Evolutionary conservation across 2,113 vertebrate species (phyloP).

Genomic region (Callorhinus ursinus): DNA sequence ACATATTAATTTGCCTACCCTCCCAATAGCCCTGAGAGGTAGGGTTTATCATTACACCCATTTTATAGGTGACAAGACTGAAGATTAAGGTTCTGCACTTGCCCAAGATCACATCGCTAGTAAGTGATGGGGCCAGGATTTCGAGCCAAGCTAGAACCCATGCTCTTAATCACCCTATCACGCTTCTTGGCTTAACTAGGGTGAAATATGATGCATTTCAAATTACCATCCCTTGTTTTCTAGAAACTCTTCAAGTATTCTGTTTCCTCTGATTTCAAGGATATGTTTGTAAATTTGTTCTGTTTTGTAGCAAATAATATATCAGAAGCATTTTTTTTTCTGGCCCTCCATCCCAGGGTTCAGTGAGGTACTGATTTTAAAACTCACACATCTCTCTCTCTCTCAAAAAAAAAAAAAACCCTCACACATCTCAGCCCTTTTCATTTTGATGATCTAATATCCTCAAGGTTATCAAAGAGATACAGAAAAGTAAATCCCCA

Average conservation of each 20-base stretch:
- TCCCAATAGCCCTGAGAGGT: background rate
- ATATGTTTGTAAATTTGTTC: background rate
- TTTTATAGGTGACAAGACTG: background rate
- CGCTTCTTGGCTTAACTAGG: background rate
- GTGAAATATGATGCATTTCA: background rate
- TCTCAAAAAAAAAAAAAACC: background rate
- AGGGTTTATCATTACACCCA: background rate
- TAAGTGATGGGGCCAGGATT: background rate
- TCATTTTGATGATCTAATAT: background rate
- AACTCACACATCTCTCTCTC: background rate
- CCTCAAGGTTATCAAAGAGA: background rate
- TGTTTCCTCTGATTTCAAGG: conserved; percentile 43
- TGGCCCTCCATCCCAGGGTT: background rate
- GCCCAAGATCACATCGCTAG: background rate
- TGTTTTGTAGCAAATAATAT: conserved; percentile 19
- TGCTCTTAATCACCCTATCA: background rate
- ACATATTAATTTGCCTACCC: background rate
- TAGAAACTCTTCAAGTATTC: background rate
- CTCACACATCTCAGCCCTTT: background rate
- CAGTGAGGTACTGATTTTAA: background rate
- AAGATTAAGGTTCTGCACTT: background rate
- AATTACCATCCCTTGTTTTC: background rate
- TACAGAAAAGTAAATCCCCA: background rate
- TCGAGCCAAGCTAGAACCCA: background rate
- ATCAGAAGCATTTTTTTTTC: background rate